A percentile compares a stretch with the other conserved stretches of the same genome.
phyloP scores from a whole-genome alignment of 2,113 vertebrate genomes.

The Serinus canaria region DNA sequence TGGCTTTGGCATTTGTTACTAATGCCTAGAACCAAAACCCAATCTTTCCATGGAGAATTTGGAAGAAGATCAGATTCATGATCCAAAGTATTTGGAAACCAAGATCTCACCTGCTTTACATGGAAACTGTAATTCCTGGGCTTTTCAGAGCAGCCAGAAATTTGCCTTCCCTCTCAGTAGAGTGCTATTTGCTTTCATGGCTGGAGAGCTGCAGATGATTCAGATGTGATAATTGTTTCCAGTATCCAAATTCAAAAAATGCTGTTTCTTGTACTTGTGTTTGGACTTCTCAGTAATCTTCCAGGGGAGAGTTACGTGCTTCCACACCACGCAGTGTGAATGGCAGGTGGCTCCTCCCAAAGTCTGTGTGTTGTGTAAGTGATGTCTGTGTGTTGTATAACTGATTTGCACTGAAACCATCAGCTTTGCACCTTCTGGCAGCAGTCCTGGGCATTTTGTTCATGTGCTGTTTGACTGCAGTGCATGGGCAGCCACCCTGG shows the following conservation, averaged over 20 bases:
- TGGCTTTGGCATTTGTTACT: neutral
- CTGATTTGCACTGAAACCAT: neutral
- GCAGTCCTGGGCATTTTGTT: neutral
- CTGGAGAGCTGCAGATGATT: neutral
- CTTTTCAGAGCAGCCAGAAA: neutral
- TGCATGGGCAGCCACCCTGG: neutral
- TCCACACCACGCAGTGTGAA: neutral
- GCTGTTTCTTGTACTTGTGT: neutral
- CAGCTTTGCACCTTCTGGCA: neutral
- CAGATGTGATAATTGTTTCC: neutral
- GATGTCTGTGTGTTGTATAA: neutral
- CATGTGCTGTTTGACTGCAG: neutral
- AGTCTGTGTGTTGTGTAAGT: neutral
- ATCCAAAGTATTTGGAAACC: constrained; percentile 16
- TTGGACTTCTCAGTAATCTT: neutral
- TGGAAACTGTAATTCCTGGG: constrained; percentile 23
- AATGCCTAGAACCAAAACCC: neutral
- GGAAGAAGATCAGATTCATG: neutral
- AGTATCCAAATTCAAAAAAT: neutral
- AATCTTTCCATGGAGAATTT: neutral
- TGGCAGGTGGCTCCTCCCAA: neutral
- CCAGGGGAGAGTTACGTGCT: neutral
- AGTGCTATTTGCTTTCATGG: neutral
- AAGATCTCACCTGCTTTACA: constrained; percentile 22
- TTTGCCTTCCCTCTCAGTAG: neutral